Base-by-base conservation (phyloP, 2,113 vertebrate species). In the Romanogobio albipinnatus region DNA sequence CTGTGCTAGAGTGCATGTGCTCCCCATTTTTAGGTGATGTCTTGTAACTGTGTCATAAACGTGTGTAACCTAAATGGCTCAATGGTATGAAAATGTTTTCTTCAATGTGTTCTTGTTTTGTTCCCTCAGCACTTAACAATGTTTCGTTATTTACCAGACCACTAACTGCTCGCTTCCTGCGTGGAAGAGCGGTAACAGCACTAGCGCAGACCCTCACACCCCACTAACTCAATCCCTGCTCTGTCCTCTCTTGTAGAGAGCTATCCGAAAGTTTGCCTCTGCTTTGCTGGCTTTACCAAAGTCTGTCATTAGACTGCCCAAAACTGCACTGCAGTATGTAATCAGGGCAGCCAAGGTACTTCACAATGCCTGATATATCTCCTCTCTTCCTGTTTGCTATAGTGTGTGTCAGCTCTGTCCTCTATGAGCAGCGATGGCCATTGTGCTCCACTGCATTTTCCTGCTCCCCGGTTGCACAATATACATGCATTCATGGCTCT, bases 281-380 rank as follows among this genome's bases (percentile, higher is more conserved):
- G 97, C 97, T 92, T 93, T 99, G 93, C 94, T 99, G 96, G 98
- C 98, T 95, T 96, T 99, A 94, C 97, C 97, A 94, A 98, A 95
- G 94, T 99, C 98, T 96, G 90, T 99, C 95, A 97, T 99, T 96
- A 99, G 96, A 95, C 97, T 99, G 90, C 98, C 98, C 92, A 99
- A 98, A 99, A 98, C 98, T 94, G 95, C 98, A 90, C 98, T 99
- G 93, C 97, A 99, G 90, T 99, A 96, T 95, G 94, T 98, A 95
- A 95, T 98, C 92, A 98, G 96, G 96, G 97, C 96, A 95, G 96
- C 95, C 93, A 99, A 99, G 98, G 98, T 99, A 99, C 94, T 81
- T 94, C 93, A 95, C 95, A 11, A 87, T 66, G 81, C 86, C 84
- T 96, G 95, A 83, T 86, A 78, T 83, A 87, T 84, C 81, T 87